phyloP scores from a whole-genome alignment of 2,797 vertebrate genomes.

The Melanogrammus aeglefinus region DNA sequence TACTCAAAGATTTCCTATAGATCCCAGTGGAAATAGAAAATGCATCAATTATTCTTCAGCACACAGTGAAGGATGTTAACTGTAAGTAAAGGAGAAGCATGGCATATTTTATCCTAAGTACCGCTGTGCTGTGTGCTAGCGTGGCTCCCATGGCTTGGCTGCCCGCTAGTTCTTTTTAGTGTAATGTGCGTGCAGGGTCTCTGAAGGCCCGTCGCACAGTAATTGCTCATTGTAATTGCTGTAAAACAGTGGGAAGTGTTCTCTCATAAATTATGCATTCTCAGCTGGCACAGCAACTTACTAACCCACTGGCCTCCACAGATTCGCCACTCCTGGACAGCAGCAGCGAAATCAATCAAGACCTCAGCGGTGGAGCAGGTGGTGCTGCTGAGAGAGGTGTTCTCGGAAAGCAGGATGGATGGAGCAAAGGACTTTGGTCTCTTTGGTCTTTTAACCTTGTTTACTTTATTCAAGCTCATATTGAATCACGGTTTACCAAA shows the following conservation, averaged over 20 bases:
- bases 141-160: constrained; percentile 9
- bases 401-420: background rate
- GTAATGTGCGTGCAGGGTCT: background rate
- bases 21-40: background rate
- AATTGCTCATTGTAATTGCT: constrained; percentile 38
- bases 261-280: constrained; percentile 36
- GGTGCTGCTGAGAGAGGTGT: background rate
- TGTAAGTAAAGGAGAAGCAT: constrained; percentile 14
- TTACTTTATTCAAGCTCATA: background rate
- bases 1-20: background rate
- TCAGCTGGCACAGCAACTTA: constrained; percentile 1
- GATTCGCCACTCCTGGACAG: constrained; percentile 2
- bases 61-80: constrained; percentile 9
- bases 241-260: constrained; percentile 19
- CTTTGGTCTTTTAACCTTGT: background rate
- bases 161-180: constrained; percentile 12
- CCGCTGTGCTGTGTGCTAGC: constrained; percentile 16
- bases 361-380: background rate
- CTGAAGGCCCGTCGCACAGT: constrained; percentile 20
- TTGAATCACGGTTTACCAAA: background rate
- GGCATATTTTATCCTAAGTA: constrained; percentile 28
- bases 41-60: background rate
- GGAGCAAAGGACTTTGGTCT: background rate
- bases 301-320: constrained; percentile 10
- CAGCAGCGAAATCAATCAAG: constrained; percentile 2